Base-by-base conservation (phyloP, 2,113 vertebrate species). In the Cryptoleucopteryx plumbea region DNA sequence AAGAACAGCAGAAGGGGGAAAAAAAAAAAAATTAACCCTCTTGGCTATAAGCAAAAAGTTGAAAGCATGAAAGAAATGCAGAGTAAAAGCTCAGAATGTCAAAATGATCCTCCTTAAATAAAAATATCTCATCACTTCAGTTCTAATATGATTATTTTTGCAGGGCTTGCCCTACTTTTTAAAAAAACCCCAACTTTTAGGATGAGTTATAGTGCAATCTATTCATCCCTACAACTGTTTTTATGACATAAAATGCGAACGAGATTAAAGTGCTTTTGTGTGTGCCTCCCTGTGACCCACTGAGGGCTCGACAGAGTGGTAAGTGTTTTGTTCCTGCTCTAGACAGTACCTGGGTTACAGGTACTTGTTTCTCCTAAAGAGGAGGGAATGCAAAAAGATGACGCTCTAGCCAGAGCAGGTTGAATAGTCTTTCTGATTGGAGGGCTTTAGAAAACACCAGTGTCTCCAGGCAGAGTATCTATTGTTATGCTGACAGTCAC, bases 101-200 rank as follows among this genome's bases (percentile, higher is more conserved):
- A 93, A 82, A 94, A 67, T 90, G 40, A 94, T 96, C 53, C 58
- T 87, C 62, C 78, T 96, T 95, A 82, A 85, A 90, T 88, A 70
- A 92, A 90, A 94, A 63, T 89, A 91, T 77, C 86, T 92, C 72
- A 95, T 90, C 79, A 48, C 53, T 93, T 92, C 81, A 42, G 40
- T 52, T 85, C 58, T 94, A 96, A 79, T 93, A 65, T 66, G 91
- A 94, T 96, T 91, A 91, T 79, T 93, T 94, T 94, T 95, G 14
- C 58, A 82, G 48, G 73, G 42, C 32, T 96, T 95, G 80, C 58
- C 80, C 75, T 88, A 92, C 66, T 56, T 75, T 61, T 56, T 59
- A 19, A 72, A 52, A 16, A 27, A 27, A 1, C 43, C 65, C 18
- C 42, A 71, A 67, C 21, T 86, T 82, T 50, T 63, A 52, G n/a